These are phyloP conservation scores for Allophyes oxyacanthae DNA, from an alignment of 2,888 invertebrate species.

Conservation along the genomic window DNA sequence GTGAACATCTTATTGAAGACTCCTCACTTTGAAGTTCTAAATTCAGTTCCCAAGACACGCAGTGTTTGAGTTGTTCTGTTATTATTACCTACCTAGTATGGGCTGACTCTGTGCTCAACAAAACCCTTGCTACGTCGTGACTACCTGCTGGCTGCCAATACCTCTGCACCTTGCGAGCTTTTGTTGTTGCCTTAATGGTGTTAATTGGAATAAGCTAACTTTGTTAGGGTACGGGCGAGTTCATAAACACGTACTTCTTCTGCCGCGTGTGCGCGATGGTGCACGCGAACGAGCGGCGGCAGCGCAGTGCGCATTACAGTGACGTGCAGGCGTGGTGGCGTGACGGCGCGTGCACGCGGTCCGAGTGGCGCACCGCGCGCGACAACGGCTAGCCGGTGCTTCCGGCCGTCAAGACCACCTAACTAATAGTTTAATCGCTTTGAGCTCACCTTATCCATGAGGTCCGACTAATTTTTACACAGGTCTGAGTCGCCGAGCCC, in stretches of 20 bases:
- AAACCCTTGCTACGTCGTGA: too few species aligned
- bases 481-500: conserved; percentile 19
- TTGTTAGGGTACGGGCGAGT: conserved; percentile 95
- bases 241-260: conserved; percentile 98
- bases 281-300: conserved; percentile 90
- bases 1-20: too few species aligned
- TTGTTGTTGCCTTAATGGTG: too few species aligned
- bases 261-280: conserved; percentile 96
- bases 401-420: conserved; percentile 21
- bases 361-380: conserved; percentile 73
- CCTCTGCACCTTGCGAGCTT: too few species aligned
- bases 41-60: too few species aligned
- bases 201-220: not conserved
- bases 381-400: conserved; percentile 59
- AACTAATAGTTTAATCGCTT: conserved; percentile 39
- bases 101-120: too few species aligned
- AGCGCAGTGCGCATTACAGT: conserved; percentile 90
- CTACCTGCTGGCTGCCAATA: too few species aligned
- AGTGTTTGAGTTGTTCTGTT: too few species aligned
- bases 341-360: conserved; percentile 91
- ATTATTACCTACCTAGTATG: too few species aligned
- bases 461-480: conserved; percentile 30
- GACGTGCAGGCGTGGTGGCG: conserved; percentile 99
- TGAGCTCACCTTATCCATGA: conserved; percentile 28
- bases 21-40: too few species aligned